Evolutionary conservation across 1,140 invertebrate genomes (phyloP).

Genomic region (Leucophenga varia): DNA sequence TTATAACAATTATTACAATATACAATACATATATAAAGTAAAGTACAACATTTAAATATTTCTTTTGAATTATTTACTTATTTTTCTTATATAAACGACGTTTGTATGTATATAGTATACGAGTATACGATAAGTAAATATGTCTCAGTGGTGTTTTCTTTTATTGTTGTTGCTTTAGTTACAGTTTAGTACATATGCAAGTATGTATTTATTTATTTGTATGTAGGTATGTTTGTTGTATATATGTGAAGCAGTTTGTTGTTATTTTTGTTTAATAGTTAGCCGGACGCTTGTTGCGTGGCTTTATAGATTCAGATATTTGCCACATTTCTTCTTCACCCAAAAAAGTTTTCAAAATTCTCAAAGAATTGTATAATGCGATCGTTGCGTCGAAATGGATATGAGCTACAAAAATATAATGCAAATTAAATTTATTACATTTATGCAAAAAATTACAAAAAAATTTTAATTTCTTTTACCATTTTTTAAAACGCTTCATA

Average conservation of each 20-base stretch:
- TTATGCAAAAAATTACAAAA: conserved; percentile 4
- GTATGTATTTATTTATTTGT: not conserved
- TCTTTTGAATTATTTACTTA: not conserved
- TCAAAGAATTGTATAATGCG: conserved; percentile 93
- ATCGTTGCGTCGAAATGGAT: conserved; percentile 88
- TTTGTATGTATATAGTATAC: no score
- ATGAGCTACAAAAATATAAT: conserved; percentile 59
- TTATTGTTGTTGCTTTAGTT: conserved; percentile 5
- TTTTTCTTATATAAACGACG: no score
- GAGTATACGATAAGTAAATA: conserved; percentile 7
- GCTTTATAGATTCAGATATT: conserved; percentile 94
- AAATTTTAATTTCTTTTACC: conserved; percentile 62
- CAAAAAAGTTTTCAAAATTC: conserved; percentile 92
- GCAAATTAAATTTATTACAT: not conserved
- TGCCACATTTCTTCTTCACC: conserved; percentile 98
- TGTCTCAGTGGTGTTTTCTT: conserved; percentile 25
- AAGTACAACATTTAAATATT: not conserved
- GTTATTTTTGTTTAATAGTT: conserved; percentile 30
- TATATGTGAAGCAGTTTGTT: not conserved
- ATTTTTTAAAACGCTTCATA: conserved; percentile 95
- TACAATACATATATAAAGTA: not conserved
- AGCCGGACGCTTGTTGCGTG: conserved; percentile 62
- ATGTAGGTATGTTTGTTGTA: not conserved
- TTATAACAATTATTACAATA: not conserved
- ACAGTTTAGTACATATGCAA: conserved; percentile 11